Evolutionary conservation across 2,888 invertebrate species (phyloP).

Genomic region (Sphaeridia pumilis): DNA sequence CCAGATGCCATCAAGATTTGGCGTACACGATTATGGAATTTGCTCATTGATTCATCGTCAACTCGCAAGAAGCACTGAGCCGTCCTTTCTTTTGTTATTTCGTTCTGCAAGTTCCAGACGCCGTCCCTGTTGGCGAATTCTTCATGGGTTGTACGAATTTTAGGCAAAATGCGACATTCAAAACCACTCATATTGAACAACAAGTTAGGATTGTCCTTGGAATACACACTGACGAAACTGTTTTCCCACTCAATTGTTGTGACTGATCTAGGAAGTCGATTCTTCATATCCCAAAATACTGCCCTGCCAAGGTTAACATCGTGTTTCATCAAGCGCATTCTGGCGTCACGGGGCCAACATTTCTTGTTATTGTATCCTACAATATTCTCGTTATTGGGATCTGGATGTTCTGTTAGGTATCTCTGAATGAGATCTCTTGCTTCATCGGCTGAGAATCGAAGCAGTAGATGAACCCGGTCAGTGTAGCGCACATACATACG

Average conservation of each 20-base stretch:
- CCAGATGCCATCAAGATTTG: slow-evolving; percentile 99
- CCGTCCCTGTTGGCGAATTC: slow-evolving; percentile 95
- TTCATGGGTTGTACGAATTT: slow-evolving; percentile 85
- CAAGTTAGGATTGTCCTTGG: slow-evolving; percentile 97
- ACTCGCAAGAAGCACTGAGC: slow-evolving; percentile 98
- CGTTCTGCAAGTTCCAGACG: slow-evolving; percentile 99
- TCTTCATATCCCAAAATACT: slow-evolving; percentile 99
- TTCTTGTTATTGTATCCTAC: slow-evolving; percentile 99
- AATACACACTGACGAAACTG: slow-evolving; percentile 98
- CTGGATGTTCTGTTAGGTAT: slow-evolving; percentile 97
- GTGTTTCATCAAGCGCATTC: slow-evolving; percentile 99
- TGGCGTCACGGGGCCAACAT: slow-evolving; percentile 98
- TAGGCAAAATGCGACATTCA: slow-evolving; percentile 96
- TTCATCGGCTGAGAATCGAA: slow-evolving; percentile 89
- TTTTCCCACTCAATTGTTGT: slow-evolving; percentile 99
- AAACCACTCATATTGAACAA: slow-evolving; percentile 99
- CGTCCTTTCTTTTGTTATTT: slow-evolving; percentile 96
- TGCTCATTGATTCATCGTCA: slow-evolving; percentile 92
- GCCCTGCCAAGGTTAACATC: slow-evolving; percentile 98
- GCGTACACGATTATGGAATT: slow-evolving; percentile 96
- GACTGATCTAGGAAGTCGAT: slow-evolving; percentile 90
- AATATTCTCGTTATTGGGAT: slow-evolving; percentile 99
- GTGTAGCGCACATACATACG: slow-evolving; percentile 93
- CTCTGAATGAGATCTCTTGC: slow-evolving; percentile 95
- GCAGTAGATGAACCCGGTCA: slow-evolving; percentile 78